phyloP scores from a whole-genome alignment of 2,113 vertebrate species.

The Hipposideros armiger region DNA sequence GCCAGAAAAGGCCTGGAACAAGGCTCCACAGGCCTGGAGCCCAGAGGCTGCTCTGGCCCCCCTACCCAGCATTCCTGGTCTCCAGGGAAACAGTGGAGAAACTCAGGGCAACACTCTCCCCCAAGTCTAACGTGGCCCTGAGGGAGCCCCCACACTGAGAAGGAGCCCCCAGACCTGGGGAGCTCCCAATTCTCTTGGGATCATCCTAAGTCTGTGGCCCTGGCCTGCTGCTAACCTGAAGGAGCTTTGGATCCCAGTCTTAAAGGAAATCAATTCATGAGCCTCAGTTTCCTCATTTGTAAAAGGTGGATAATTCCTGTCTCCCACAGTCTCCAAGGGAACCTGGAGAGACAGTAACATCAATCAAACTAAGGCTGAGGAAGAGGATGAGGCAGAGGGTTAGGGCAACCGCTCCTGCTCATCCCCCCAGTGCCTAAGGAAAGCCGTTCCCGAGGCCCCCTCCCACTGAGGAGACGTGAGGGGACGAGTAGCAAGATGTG shows the following conservation, averaged over 20 bases:
- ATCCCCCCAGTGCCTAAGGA: not conserved
- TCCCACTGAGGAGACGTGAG: fast-evolving
- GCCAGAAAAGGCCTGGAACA: conserved; percentile 38
- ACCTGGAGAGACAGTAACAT: not conserved
- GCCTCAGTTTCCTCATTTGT: not conserved
- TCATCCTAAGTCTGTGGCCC: not conserved
- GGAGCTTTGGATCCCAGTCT: not conserved
- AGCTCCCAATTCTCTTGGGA: not conserved
- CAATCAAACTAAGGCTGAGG: not conserved
- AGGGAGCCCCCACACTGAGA: not conserved
- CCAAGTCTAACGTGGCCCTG: fast-evolving
- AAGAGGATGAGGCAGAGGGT: not conserved
- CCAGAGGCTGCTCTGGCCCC: not conserved
- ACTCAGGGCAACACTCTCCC: fast-evolving
- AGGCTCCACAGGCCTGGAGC: conserved; percentile 68
- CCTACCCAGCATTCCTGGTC: not conserved
- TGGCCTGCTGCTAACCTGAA: not conserved
- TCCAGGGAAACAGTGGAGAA: not conserved
- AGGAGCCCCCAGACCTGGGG: not conserved
- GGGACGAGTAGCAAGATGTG: not conserved
- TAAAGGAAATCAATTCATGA: not conserved
- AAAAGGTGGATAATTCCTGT: not conserved
- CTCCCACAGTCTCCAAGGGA: not conserved
- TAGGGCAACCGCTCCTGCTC: not conserved
- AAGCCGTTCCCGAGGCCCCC: not conserved